These are phyloP conservation scores for Laterallus jamaicensis DNA, from an alignment of 2,113 vertebrate species.

Conservation along the genomic window DNA sequence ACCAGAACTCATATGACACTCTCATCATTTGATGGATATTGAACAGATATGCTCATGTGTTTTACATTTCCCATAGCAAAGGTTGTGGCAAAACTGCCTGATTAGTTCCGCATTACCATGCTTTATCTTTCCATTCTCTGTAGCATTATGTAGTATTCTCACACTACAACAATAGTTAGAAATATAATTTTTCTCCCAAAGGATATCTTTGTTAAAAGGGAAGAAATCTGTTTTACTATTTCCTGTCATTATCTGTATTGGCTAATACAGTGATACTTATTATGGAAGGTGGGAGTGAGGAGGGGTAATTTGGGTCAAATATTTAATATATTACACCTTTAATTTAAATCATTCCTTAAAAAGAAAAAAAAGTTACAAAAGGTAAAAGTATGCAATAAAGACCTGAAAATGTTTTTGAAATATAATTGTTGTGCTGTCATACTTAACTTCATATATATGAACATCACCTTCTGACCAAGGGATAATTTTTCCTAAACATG, in stretches of 20 bases:
- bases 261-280: neutral
- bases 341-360: neutral
- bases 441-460: neutral
- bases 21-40: neutral
- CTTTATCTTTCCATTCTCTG: neutral
- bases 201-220: neutral
- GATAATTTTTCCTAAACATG: neutral
- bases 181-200: neutral
- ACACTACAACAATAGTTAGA: neutral
- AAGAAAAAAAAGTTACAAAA: neutral
- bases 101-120: neutral
- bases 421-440: neutral
- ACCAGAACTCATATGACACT: neutral
- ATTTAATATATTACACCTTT: neutral
- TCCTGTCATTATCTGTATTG: neutral
- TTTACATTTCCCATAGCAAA: conserved; percentile 19
- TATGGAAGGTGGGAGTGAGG: neutral
- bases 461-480: neutral
- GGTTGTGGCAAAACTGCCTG: neutral
- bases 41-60: neutral
- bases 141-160: neutral
- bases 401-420: neutral
- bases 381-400: neutral
- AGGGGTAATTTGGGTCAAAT: neutral
- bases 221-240: neutral